Evolutionary conservation across 92 coral and sea anemone genomes (phyloP).

Genomic region (Bergia puertoricense): DNA sequence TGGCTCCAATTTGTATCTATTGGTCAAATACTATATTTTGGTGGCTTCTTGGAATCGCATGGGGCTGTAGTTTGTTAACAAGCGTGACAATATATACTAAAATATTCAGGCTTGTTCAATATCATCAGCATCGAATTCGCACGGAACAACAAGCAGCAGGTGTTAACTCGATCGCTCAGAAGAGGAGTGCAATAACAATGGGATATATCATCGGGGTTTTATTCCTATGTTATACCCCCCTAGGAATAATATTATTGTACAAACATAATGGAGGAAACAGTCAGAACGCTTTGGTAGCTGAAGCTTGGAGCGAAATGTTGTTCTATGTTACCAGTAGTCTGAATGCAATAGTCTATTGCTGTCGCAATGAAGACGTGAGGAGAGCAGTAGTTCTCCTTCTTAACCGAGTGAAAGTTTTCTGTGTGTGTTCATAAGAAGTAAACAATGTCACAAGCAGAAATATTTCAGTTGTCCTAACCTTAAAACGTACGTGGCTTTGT

Average conservation of each 20-base stretch:
- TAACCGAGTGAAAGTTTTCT: background rate
- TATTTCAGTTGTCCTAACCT: no score
- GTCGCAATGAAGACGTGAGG: slow-evolving; percentile 26
- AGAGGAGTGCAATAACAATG: slow-evolving; percentile 28
- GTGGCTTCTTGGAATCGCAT: slow-evolving; percentile 27
- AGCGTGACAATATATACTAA: slow-evolving; percentile 3
- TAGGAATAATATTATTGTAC: slow-evolving; percentile 22
- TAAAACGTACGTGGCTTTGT: no score
- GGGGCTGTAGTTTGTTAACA: slow-evolving; percentile 13
- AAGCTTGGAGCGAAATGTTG: slow-evolving; percentile 35
- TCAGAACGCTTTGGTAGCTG: slow-evolving; percentile 9
- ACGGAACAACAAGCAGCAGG: background rate
- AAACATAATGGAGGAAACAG: background rate
- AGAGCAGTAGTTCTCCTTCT: background rate
- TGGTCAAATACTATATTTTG: slow-evolving; percentile 1
- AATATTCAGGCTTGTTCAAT: slow-evolving; percentile 20
- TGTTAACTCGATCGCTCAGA: background rate
- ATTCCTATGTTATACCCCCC: slow-evolving; percentile 9
- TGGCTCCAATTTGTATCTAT: slow-evolving; percentile 2
- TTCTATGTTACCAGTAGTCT: slow-evolving; percentile 40
- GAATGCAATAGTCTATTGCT: slow-evolving; percentile 21
- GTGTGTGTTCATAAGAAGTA: background rate
- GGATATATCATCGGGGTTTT: slow-evolving; percentile 36
- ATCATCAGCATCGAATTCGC: slow-evolving; percentile 24
- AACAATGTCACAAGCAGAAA: background rate